A percentile compares a stretch with the other conserved stretches of the same genome.
Conservation (phyloP, 2,113 vertebrate genomes). For the Plecturocebus donacophilus region DNA sequence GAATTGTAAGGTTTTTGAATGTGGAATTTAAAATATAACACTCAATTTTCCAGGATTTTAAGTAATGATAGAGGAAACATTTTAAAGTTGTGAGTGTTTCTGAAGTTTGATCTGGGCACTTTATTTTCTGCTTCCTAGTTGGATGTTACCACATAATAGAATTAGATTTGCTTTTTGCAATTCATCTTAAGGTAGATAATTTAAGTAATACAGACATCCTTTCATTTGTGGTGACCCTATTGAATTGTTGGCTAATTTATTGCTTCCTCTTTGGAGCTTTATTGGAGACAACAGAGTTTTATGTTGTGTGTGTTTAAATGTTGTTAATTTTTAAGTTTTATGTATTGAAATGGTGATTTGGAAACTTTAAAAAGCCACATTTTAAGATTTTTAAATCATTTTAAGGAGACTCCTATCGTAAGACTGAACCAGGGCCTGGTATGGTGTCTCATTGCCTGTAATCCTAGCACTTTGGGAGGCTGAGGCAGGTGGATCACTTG, state of each 20-base stretch:
- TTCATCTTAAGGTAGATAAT: slow-evolving; percentile 29
- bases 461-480: too few relatives aligned
- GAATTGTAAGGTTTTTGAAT: slow-evolving; percentile 29
- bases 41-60: slow-evolving; percentile 36
- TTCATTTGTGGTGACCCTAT: slow-evolving; percentile 52
- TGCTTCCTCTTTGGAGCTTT: slow-evolving; percentile 38
- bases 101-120: slow-evolving; percentile 17
- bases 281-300: neutral
- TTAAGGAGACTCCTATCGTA: slow-evolving; percentile 30
- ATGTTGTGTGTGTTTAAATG: neutral
- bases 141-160: slow-evolving; percentile 36
- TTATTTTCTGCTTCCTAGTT: slow-evolving; percentile 32
- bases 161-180: slow-evolving; percentile 29
- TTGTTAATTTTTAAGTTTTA: slow-evolving; percentile 36
- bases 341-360: slow-evolving; percentile 15
- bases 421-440: neutral
- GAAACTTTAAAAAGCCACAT: neutral
- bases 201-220: slow-evolving; percentile 21
- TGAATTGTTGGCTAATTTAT: slow-evolving; percentile 50
- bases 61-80: neutral
- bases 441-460: too few relatives aligned
- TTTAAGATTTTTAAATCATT: slow-evolving; percentile 33
- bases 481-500: too few relatives aligned
- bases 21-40: slow-evolving; percentile 29
- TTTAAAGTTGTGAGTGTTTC: slow-evolving; percentile 39